Base-by-base conservation (phyloP, 2,113 vertebrate genomes). In the Echinops telfairi region DNA sequence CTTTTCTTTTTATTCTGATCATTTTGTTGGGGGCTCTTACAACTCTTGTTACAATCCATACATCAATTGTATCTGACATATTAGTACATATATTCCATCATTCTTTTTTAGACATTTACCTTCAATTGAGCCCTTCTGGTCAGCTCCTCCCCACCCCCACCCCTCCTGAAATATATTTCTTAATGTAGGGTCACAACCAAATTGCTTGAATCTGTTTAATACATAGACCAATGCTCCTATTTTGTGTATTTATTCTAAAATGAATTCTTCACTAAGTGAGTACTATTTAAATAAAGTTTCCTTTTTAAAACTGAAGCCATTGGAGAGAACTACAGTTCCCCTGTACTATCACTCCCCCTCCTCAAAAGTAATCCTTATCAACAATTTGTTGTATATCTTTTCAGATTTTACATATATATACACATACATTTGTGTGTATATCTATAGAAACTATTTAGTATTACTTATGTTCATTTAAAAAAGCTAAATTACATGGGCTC, bases 341-440 rank as follows among this genome's bases (percentile, higher is more conserved):
- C 53, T 87, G 57, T n/a, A 80, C 62, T 43, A 86, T 15, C 19
- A 66, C 8, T 86, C 38, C 64, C 6, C 23, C 88, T 73, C 33
- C 66, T 79, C 71, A 94, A 66, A 94, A 93, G 16, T 75, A 95
- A 92, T 78, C 53, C n/a, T 38, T 77, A 77, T 78, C 86, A 81
- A 62, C 17, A 89, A 22, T 89, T 86, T 79, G 29, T 15, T 87
- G 64, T 40, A 0, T 90, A 79, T 83, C 7, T 86, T 89, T 83
- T 53, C 20, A 83, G 70, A 89, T 16, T 83, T 86, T 78, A 58
- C 33, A 25, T 86, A 58, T 86, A 14, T 53, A 62, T 89, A 70
- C 62, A 88, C 36, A 60, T 81, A 70, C 23, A 33, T 36, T 78
- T 25, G 27, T 27, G 47, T 2, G 31, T 1, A 53, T 53, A 83